phyloP scores from a whole-genome alignment of 2,113 vertebrate genomes.

The Cygnus buccinator region DNA sequence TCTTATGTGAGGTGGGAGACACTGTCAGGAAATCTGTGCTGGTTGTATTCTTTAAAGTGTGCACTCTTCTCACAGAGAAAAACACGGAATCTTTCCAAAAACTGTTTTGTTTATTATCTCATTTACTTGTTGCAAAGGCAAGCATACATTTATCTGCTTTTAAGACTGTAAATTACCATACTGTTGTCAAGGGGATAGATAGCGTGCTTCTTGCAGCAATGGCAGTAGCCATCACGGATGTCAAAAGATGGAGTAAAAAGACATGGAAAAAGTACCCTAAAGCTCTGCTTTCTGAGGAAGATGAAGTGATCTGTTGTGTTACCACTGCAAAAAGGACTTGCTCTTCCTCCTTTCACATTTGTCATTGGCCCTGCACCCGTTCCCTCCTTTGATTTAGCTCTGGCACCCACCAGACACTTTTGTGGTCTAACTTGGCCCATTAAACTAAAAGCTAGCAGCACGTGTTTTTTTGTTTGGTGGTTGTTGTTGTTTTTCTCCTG shows the following conservation, averaged over 20 bases:
- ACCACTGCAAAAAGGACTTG: neutral
- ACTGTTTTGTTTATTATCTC: neutral
- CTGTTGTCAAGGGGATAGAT: neutral
- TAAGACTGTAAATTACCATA: neutral
- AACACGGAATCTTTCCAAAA: neutral
- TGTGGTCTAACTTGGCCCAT: neutral
- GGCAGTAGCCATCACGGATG: neutral
- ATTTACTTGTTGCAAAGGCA: neutral
- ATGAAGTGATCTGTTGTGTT: neutral
- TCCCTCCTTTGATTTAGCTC: neutral
- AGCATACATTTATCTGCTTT: neutral
- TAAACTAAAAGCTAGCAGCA: neutral
- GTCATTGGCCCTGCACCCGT: neutral
- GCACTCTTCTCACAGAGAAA: neutral
- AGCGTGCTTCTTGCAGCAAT: neutral
- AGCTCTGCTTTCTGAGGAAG: neutral
- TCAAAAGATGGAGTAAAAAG: neutral
- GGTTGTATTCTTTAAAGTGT: neutral
- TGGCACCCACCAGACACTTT: neutral
- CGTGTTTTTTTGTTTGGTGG: too few relatives aligned
- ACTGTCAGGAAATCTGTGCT: neutral
- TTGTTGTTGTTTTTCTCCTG: neutral
- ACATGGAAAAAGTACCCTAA: neutral
- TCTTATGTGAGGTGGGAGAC: neutral
- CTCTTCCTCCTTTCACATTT: neutral